Conservation (phyloP, 2,113 vertebrate genomes). For the Neolamprologus modestus region DNA sequence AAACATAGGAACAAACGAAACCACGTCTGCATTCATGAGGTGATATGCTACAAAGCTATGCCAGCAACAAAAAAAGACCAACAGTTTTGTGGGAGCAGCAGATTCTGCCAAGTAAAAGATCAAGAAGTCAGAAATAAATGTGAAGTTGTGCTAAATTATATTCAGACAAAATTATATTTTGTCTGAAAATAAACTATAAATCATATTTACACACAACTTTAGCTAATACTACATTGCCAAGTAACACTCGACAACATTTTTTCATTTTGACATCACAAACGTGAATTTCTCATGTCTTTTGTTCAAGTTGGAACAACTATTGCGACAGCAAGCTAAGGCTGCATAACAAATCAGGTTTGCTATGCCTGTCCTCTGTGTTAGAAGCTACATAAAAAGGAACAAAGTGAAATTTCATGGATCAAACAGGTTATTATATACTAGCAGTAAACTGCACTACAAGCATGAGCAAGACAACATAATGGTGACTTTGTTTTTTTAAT, state of each 20-base stretch:
- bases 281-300: neutral
- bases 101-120: neutral
- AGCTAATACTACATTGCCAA: neutral
- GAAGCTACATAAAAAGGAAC: neutral
- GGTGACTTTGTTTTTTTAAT: neutral
- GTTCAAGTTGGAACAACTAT: neutral
- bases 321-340: neutral
- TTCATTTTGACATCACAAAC: neutral
- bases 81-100: neutral
- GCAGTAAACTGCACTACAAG: neutral
- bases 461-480: neutral
- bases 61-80: neutral
- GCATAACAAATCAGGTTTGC: neutral
- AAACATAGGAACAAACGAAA: neutral
- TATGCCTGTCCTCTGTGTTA: neutral
- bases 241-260: neutral
- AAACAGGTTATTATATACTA: neutral
- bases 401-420: neutral
- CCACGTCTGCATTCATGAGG: conserved; percentile 19
- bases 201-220: neutral
- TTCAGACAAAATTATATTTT: neutral
- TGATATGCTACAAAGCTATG: neutral
- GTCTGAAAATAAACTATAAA: neutral
- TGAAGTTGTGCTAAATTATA: neutral
- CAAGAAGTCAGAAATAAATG: neutral